These are phyloP conservation scores for Misgurnus mizolepis DNA, from an alignment of 2,113 vertebrate genomes.

Conservation along the genomic window DNA sequence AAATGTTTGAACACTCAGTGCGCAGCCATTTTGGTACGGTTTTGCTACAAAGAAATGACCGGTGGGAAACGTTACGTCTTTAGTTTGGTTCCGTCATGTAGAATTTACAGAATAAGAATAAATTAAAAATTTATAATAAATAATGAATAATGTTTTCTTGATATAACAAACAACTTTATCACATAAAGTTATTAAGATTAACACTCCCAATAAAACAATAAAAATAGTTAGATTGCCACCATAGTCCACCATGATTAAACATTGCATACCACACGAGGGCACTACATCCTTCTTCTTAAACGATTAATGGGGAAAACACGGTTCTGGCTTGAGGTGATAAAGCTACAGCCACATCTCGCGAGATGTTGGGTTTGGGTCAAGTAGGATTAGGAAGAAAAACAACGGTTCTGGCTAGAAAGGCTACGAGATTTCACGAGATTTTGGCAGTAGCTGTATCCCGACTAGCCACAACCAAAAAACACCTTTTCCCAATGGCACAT, in stretches of 20 bases:
- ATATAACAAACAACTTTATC: neutral
- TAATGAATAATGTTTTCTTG: neutral
- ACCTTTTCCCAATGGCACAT: neutral
- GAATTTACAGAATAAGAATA: neutral
- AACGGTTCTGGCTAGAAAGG: no score
- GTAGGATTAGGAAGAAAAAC: no score
- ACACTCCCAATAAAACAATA: no score
- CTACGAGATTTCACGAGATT: no score
- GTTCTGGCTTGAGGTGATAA: no score
- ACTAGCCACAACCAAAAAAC: neutral
- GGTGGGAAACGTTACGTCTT: neutral
- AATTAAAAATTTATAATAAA: neutral
- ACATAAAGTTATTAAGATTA: no score
- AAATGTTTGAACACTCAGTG: neutral
- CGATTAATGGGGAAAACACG: no score
- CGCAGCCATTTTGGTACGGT: neutral
- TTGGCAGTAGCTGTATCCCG: no score
- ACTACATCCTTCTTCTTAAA: neutral
- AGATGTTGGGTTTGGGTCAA: no score
- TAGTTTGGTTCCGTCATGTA: neutral
- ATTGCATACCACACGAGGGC: neutral
- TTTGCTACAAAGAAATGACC: neutral
- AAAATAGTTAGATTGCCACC: no score
- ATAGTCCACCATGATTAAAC: neutral
- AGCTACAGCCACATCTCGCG: no score